Evolutionary conservation across 2,888 invertebrate genomes (phyloP).

Genomic region (Drosophila picticornis): DNA sequence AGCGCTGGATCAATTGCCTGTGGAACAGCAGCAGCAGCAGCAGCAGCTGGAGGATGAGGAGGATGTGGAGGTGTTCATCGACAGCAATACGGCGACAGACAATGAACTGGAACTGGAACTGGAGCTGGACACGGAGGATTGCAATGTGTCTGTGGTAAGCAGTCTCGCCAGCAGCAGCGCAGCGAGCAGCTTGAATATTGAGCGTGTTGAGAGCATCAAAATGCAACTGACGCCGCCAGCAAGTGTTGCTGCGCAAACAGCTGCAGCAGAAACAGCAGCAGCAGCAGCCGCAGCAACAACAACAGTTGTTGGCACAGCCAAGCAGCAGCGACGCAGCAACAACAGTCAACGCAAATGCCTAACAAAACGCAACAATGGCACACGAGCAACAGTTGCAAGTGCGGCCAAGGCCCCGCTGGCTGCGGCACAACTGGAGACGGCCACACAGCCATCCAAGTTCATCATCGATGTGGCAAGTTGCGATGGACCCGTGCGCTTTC

Average conservation of each 20-base stretch:
- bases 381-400: neutral
- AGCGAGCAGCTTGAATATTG: conserved; percentile 67
- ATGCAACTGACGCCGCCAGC: conserved; percentile 16
- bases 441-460: conserved; percentile 85
- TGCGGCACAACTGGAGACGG: conserved; percentile 52
- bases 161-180: conserved; percentile 71
- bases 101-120: conserved; percentile 55
- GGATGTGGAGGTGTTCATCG: conserved; percentile 81
- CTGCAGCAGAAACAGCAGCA: neutral
- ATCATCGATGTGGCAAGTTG: conserved; percentile 95
- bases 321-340: conserved; percentile 29
- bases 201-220: conserved; percentile 45
- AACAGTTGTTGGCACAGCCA: conserved; percentile 13
- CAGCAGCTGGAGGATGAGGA: conserved; percentile 67
- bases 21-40: conserved; percentile 11
- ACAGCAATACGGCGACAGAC: conserved; percentile 78
- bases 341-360: conserved; percentile 20
- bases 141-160: conserved; percentile 72
- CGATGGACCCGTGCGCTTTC: conserved; percentile 95
- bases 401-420: conserved; percentile 39
- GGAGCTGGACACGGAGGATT: conserved; percentile 61
- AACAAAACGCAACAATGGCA: conserved; percentile 16
- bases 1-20: conserved; percentile 3
- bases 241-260: neutral
- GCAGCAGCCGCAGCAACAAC: conserved; percentile 19